These are phyloP conservation scores for Propithecus perrieri DNA, from an alignment of 2,797 vertebrate genomes.

Conservation along the genomic window DNA sequence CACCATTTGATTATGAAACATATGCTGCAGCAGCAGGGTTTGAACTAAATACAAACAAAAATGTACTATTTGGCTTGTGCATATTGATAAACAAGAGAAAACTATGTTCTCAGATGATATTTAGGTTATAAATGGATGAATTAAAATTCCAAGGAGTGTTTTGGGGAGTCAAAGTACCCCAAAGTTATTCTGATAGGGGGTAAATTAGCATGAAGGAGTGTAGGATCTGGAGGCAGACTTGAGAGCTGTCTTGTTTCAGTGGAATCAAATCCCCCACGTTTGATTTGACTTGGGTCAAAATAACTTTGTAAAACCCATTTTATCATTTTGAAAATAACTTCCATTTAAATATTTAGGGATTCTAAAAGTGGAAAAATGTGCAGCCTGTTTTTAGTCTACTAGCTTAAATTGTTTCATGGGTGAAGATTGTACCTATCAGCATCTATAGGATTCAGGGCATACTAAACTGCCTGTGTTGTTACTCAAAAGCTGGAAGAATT, in stretches of 20 bases:
- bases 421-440: not conserved
- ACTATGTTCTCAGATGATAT: constrained; percentile 40
- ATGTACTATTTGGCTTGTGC: constrained; percentile 56
- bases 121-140: constrained; percentile 54
- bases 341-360: not conserved
- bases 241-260: not conserved
- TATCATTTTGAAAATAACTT: not conserved
- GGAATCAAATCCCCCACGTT: not conserved
- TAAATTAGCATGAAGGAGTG: constrained; percentile 27
- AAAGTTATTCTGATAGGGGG: constrained; percentile 11
- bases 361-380: not conserved
- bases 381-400: not conserved
- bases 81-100: constrained; percentile 64
- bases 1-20: constrained; percentile 61
- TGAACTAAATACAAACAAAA: constrained; percentile 70
- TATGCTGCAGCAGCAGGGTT: constrained; percentile 68
- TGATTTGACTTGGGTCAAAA: not conserved
- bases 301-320: not conserved
- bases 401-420: not conserved
- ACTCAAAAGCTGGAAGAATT: not conserved
- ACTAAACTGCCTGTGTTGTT: not conserved
- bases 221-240: not conserved
- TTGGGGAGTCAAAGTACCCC: constrained; percentile 55
- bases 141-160: constrained; percentile 57
- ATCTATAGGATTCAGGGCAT: not conserved